Conservation (phyloP, 1,140 invertebrate genomes). For the Eriocheir sinensis region DNA sequence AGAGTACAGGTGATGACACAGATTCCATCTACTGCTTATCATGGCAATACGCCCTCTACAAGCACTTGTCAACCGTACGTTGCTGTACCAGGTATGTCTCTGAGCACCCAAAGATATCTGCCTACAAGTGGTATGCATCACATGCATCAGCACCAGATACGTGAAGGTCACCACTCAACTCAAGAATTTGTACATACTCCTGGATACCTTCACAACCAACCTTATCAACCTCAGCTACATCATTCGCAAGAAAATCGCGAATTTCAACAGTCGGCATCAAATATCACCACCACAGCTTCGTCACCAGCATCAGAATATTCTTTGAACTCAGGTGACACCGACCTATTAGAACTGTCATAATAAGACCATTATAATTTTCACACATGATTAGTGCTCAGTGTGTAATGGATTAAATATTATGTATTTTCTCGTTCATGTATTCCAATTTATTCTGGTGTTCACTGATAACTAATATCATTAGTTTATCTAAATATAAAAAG, state of each 20-base stretch:
- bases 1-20: conserved; percentile 37
- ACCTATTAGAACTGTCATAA: conserved; percentile 55
- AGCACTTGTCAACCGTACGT: not conserved
- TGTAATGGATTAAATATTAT: conserved; percentile 55
- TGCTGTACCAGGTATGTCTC: conserved; percentile 36
- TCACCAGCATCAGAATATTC: conserved; percentile 51
- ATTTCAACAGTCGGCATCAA: conserved; percentile 51
- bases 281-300: conserved; percentile 38
- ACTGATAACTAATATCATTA: conserved; percentile 55
- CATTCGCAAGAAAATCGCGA: conserved; percentile 33
- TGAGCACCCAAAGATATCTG: conserved; percentile 48
- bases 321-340: conserved; percentile 46
- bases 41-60: conserved; percentile 36
- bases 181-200: conserved; percentile 42
- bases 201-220: conserved; percentile 52
- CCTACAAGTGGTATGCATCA: conserved; percentile 40
- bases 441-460: conserved; percentile 61
- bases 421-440: conserved; percentile 49
- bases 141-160: conserved; percentile 53
- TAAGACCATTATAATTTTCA: conserved; percentile 59
- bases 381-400: conserved; percentile 58
- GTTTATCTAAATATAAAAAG: conserved; percentile 51
- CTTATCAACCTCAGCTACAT: conserved; percentile 55
- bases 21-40: conserved; percentile 43
- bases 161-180: conserved; percentile 50